Evolutionary conservation across 1,140 invertebrate species (phyloP), one percentile per base, ranked within the genome.

Genomic region (Trypoxylus dichotomus): DNA sequence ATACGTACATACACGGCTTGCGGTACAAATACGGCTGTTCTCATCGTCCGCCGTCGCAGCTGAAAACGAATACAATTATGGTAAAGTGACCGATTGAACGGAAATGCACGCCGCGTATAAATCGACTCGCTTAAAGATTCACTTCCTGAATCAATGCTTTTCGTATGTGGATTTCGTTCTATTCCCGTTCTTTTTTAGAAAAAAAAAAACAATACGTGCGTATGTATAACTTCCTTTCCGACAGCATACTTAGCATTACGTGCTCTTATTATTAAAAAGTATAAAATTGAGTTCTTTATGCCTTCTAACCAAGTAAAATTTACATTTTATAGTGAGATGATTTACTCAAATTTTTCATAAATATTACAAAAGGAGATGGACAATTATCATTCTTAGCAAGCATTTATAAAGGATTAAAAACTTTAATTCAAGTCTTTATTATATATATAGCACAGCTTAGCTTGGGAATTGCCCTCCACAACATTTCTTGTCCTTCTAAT

Each of bases 71-170:
- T 43, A 74, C 29, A 21, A 37, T 74, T 74, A 74, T 43, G 32
- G 29, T 43, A 21, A 74, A 37, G 41, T 43, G 32, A 37, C 32
- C 29, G 72, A 74, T 41, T 43, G 32, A 32, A 74, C 72, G 72
- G 72, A 74, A 74, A 74, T 43, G 72, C 29, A 43, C 41, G 32
- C 13, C 41, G 72, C 32, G 29, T 74, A 41, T 43, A 43, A 74
- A 74, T 74, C 41, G 72, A 41, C 19, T 19, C 32, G 72, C 72
- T 74, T 74, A 74, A 74, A 74, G 72, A 74, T 74, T 74, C 72
- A 74, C 72, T 41, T 74, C 72, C 72, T 37, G 72, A 74, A 74
- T 68, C 60, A 29, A 25, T 68, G 60, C 60, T 3, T 19, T 25
- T 68, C 60, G 8, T 29, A 29, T 68, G 27, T 68, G 60, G 3